Percentiles rank a stretch among this genome's conserved stretches.
phyloP scores from a whole-genome alignment of 2,888 invertebrate species.

The Idaea biselata region DNA sequence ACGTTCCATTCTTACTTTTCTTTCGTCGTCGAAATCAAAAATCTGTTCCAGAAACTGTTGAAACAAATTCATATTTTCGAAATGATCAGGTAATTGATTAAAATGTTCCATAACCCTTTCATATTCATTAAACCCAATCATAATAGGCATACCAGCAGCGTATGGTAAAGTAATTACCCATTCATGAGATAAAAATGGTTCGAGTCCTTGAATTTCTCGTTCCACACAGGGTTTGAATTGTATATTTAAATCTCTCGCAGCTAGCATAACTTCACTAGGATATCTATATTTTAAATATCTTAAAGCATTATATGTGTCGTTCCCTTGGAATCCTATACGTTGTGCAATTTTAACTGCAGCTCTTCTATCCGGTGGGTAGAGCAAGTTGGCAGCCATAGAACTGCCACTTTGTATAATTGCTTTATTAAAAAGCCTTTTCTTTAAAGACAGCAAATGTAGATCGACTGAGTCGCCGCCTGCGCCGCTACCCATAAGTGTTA shows the following conservation, averaged over 20 bases:
- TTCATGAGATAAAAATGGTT: conserved; percentile 42
- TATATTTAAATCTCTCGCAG: conserved; percentile 29
- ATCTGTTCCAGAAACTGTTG: conserved; percentile 22
- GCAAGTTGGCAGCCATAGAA: conserved; percentile 33
- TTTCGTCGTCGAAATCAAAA: conserved; percentile 31
- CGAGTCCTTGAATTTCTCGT: conserved; percentile 41
- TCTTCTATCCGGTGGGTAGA: conserved; percentile 35
- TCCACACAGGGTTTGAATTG: conserved; percentile 51
- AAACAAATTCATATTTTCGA: conserved; percentile 32
- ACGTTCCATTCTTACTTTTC: conserved; percentile 31
- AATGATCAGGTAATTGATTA: conserved; percentile 26
- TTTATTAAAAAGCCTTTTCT: conserved; percentile 42
- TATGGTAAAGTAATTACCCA: conserved; percentile 43
- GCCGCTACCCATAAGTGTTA: conserved; percentile 51
- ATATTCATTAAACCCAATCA: conserved; percentile 50
- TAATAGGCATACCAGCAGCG: conserved; percentile 38
- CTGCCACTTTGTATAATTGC: conserved; percentile 51
- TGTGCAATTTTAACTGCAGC: conserved; percentile 43
- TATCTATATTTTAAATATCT: conserved; percentile 33
- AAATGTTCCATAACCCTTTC: conserved; percentile 35
- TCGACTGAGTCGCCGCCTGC: conserved; percentile 51
- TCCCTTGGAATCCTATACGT: conserved; percentile 34
- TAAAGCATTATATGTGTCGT: conserved; percentile 37
- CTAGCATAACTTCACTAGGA: conserved; percentile 35
- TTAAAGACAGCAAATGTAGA: conserved; percentile 44